These are phyloP conservation scores for Sebastes hubbsi DNA, from an alignment of 2,797 vertebrate genomes.

Conservation along the genomic window DNA sequence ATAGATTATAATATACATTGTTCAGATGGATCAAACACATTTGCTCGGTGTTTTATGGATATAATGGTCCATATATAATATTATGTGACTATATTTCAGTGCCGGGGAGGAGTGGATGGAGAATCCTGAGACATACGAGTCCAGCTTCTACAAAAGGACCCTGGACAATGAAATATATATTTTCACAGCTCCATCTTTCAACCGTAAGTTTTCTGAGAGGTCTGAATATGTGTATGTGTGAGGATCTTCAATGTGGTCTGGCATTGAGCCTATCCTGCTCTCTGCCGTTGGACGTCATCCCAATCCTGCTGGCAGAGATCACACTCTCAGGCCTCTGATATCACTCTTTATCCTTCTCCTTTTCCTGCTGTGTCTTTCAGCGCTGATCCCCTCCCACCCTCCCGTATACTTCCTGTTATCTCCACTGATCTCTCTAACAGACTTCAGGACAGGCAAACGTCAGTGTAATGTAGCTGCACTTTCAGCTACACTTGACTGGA, in stretches of 20 bases:
- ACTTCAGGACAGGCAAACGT: conserved; percentile 55
- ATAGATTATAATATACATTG: conserved; percentile 32
- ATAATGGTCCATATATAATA: conserved; percentile 35
- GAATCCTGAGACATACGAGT: conserved; percentile 94
- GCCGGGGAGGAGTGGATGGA: conserved; percentile 94
- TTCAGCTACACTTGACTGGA: conserved; percentile 62
- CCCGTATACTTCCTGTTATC: conserved; percentile 65
- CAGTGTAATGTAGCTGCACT: conserved; percentile 41
- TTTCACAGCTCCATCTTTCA: conserved; percentile 95
- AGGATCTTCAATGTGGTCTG: conserved; percentile 59
- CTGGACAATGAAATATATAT: conserved; percentile 98
- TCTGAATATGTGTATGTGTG: conserved; percentile 1
- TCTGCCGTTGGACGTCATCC: conserved; percentile 58
- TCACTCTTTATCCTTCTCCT: conserved; percentile 66
- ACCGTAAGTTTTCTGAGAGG: conserved; percentile 84
- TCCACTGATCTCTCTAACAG: conserved; percentile 72
- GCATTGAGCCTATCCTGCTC: conserved; percentile 47
- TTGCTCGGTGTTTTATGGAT: conserved; percentile 29
- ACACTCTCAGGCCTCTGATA: conserved; percentile 64
- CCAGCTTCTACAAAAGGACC: conserved; percentile 97
- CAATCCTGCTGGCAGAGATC: conserved; percentile 55
- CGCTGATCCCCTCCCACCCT: conserved; percentile 41
- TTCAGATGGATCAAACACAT: conserved; percentile 47
- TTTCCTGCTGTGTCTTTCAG: conserved; percentile 62
- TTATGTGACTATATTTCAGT: conserved; percentile 73